Conservation (phyloP, 2,888 invertebrate species). For the Caenorhabditis drosophilae region DNA sequence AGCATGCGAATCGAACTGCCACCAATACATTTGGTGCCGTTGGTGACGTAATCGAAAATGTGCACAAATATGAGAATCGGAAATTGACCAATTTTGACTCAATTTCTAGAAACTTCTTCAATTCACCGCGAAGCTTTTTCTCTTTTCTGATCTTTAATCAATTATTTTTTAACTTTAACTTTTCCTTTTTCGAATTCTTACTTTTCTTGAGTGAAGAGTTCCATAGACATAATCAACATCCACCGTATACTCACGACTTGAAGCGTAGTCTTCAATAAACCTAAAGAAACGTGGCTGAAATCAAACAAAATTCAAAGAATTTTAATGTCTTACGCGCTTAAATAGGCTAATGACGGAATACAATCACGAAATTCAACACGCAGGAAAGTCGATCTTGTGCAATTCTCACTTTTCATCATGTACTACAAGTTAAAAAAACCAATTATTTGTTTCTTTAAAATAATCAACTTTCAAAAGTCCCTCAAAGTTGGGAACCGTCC, state of each 20-base stretch:
- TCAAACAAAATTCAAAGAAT: background rate
- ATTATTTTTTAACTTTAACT: background rate
- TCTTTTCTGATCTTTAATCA: conserved; percentile 5
- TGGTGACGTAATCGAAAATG: conserved; percentile 18
- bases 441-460: too few relatives aligned
- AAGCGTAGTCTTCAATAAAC: conserved; percentile 19
- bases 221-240: conserved; percentile 29
- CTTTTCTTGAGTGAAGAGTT: conserved; percentile 23
- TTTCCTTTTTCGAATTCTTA: background rate
- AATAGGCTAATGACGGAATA: conserved; percentile 12
- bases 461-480: conserved; percentile 31
- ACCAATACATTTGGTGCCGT: conserved; percentile 20
- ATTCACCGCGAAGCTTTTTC: conserved; percentile 15
- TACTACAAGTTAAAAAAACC: too few relatives aligned
- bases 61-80: conserved; percentile 18
- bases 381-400: conserved; percentile 12
- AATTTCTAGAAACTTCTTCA: conserved; percentile 19
- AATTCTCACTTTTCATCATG: conserved; percentile 16
- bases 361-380: conserved; percentile 19
- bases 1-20: conserved; percentile 17
- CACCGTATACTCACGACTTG: conserved; percentile 12
- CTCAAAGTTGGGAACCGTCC: conserved; percentile 26
- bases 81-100: conserved; percentile 15
- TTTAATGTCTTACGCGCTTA: background rate
- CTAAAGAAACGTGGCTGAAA: background rate